Percentiles rank a stretch among this genome's conserved stretches.
Evolutionary conservation across 2,888 invertebrate species (phyloP).

Genomic region (Phragmatobia fuliginosa): DNA sequence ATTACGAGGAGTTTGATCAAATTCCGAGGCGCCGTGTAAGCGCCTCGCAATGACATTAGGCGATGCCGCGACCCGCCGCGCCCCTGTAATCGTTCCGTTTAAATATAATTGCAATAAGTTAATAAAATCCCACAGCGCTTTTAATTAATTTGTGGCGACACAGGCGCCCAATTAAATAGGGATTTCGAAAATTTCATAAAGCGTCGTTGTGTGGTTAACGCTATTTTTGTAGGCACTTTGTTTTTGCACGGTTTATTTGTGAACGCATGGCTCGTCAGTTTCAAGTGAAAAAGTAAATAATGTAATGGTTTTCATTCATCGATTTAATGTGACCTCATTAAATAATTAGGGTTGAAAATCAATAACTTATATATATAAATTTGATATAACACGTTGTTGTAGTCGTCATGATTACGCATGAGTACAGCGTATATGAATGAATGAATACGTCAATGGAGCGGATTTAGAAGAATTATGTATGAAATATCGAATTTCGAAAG

Average conservation of each 20-base stretch:
- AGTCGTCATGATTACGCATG: constrained; percentile 15
- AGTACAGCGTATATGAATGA: constrained; percentile 23
- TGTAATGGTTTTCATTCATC: constrained; percentile 61
- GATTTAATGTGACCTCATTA: constrained; percentile 49
- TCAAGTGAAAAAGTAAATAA: constrained; percentile 57
- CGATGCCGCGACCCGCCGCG: constrained; percentile 53
- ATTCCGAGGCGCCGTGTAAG: constrained; percentile 67
- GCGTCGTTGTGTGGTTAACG: constrained; percentile 60
- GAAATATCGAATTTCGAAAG: constrained; percentile 59
- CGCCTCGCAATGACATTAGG: constrained; percentile 67
- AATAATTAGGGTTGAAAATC: constrained; percentile 38
- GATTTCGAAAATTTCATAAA: constrained; percentile 75
- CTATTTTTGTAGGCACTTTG: constrained; percentile 61
- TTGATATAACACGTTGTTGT: constrained; percentile 8
- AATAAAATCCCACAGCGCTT: constrained; percentile 78
- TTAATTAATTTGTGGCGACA: constrained; percentile 82
- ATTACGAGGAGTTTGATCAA: constrained; percentile 79
- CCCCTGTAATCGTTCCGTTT: constrained; percentile 74
- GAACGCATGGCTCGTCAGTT: constrained; percentile 54
- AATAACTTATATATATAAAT: constrained; percentile 29
- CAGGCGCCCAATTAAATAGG: constrained; percentile 76
- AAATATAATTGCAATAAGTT: constrained; percentile 84
- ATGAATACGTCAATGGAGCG: constrained; percentile 41
- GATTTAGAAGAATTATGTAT: constrained; percentile 58
- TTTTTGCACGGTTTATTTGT: constrained; percentile 63